phyloP scores from a whole-genome alignment of 2,888 invertebrate species.

The Lomographa bimaculata region DNA sequence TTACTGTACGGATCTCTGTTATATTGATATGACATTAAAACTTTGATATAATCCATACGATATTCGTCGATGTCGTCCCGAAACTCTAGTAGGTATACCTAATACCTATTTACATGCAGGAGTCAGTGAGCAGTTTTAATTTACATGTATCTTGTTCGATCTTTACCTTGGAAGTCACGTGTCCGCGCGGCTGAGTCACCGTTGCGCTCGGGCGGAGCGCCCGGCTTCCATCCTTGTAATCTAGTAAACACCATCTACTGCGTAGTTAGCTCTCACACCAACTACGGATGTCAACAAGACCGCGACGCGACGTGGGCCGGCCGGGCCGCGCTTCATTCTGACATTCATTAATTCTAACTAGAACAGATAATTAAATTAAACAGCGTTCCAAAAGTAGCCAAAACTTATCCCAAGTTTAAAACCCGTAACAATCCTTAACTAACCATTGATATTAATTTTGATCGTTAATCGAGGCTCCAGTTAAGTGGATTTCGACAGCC shows the following conservation, averaged over 20 bases:
- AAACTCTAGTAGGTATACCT: too few relatives aligned
- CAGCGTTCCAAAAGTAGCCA: constrained; percentile 7
- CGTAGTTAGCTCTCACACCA: constrained; percentile 35
- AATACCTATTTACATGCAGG: constrained; percentile 12
- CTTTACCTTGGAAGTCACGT: constrained; percentile 72
- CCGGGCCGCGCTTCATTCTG: constrained; percentile 4
- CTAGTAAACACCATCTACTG: constrained; percentile 48
- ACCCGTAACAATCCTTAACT: constrained; percentile 17
- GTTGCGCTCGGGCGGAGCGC: constrained; percentile 4
- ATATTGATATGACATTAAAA: too few relatives aligned
- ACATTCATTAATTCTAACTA: constrained; percentile 6
- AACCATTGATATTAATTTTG: constrained; percentile 27
- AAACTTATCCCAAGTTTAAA: too few relatives aligned
- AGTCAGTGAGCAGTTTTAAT: constrained; percentile 17
- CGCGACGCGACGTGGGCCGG: constrained; percentile 8
- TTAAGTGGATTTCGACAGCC: constrained; percentile 31
- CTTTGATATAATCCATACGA: too few relatives aligned
- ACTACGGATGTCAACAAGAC: constrained; percentile 10
- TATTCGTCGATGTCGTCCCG: too few relatives aligned
- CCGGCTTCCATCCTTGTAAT: constrained; percentile 24
- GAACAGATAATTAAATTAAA: constrained; percentile 14
- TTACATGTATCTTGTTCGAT: constrained; percentile 43
- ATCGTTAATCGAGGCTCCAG: constrained; percentile 25
- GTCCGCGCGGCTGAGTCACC: constrained; percentile 53
- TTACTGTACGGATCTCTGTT: too few relatives aligned